A percentile compares a stretch with the other conserved stretches of the same genome.
Conservation (phyloP, 2,888 invertebrate genomes). For the Dasysyrphus albostriatus region DNA sequence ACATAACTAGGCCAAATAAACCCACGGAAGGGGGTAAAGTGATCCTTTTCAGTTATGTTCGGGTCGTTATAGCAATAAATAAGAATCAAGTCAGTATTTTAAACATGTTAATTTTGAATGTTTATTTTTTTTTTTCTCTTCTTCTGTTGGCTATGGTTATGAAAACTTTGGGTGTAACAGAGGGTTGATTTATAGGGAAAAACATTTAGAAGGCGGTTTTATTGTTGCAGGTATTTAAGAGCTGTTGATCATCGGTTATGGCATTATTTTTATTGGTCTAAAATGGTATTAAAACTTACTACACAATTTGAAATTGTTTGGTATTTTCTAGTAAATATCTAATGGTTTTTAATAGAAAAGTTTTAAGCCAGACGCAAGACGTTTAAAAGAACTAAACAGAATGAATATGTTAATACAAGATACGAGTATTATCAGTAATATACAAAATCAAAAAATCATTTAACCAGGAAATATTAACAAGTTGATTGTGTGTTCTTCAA, state of each 20-base stretch:
- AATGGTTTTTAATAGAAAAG: too few relatives aligned
- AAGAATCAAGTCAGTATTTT: constrained; percentile 66
- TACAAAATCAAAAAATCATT: too few relatives aligned
- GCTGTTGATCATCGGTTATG: constrained; percentile 4
- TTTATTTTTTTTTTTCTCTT: constrained; percentile 30
- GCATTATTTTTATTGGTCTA: not conserved
- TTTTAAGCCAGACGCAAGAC: too few relatives aligned
- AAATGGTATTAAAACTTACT: not conserved
- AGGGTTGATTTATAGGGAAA: constrained; percentile 46
- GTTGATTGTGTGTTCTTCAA: too few relatives aligned
- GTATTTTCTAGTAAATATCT: too few relatives aligned
- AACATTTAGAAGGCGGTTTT: constrained; percentile 19
- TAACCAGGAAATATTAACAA: too few relatives aligned
- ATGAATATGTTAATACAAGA: too few relatives aligned
- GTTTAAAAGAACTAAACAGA: too few relatives aligned
- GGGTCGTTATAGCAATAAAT: constrained; percentile 57
- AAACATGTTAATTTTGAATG: constrained; percentile 70
- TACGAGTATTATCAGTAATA: too few relatives aligned
- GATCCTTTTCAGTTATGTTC: constrained; percentile 47
- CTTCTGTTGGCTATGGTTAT: not conserved
- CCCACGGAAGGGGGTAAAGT: constrained; percentile 39
- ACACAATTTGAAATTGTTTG: too few relatives aligned
- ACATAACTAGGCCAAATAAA: constrained; percentile 38
- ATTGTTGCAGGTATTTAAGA: constrained; percentile 26
- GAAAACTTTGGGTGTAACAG: not conserved